Percentiles rank a stretch among this genome's conserved stretches.
Conservation (phyloP, 2,113 vertebrate genomes). For the Burhinus bistriatus region DNA sequence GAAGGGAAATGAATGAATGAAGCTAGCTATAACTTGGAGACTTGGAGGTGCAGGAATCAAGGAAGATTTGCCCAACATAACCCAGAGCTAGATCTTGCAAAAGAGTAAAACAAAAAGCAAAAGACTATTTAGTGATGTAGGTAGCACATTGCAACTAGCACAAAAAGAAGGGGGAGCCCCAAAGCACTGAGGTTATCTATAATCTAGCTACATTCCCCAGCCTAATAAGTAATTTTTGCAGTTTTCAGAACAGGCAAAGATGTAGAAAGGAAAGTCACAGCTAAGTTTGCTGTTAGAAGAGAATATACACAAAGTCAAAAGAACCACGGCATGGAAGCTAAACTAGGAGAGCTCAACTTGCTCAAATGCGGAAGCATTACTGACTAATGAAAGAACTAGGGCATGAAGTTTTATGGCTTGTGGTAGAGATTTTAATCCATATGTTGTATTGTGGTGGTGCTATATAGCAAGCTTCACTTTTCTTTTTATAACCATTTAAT, state of each 20-base stretch:
- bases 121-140: background rate
- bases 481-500: background rate
- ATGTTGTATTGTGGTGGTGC: background rate
- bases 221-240: background rate
- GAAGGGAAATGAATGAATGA: background rate
- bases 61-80: background rate
- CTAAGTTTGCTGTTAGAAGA: background rate
- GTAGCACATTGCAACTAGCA: background rate
- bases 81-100: background rate
- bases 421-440: background rate
- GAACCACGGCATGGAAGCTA: background rate
- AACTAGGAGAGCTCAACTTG: background rate
- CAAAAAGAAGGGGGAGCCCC: background rate
- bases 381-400: background rate
- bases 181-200: background rate
- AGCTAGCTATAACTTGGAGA: background rate
- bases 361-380: background rate
- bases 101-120: background rate
- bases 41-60: background rate
- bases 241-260: background rate
- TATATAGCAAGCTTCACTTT: background rate
- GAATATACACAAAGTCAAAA: background rate
- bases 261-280: background rate
- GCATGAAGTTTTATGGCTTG: background rate
- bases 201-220: background rate